phyloP scores from a whole-genome alignment of 2,888 invertebrate genomes.

The Hyles lineata region DNA sequence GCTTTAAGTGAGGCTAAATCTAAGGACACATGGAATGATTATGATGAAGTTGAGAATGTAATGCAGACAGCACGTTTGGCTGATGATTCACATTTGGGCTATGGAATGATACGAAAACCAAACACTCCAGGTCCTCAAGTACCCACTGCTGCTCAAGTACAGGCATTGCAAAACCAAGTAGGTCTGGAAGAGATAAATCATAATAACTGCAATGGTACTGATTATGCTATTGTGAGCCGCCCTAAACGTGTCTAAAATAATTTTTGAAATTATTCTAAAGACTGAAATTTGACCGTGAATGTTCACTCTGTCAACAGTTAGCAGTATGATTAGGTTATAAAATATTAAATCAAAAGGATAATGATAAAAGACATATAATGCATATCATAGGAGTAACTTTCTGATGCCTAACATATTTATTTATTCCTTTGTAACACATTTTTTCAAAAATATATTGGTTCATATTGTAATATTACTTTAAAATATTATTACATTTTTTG shows the following conservation, averaged over 20 bases:
- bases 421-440: not conserved
- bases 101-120: constrained; percentile 90
- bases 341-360: constrained; percentile 20
- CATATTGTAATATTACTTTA: no score
- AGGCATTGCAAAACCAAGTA: constrained; percentile 75
- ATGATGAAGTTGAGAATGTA: constrained; percentile 89
- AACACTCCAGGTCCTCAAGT: constrained; percentile 83
- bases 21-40: constrained; percentile 88
- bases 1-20: constrained; percentile 72
- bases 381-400: not conserved
- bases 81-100: constrained; percentile 92
- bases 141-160: constrained; percentile 79
- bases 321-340: constrained; percentile 33
- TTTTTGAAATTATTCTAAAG: constrained; percentile 54
- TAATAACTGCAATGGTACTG: constrained; percentile 89
- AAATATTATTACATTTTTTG: no score
- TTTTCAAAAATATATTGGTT: no score
- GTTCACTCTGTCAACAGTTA: constrained; percentile 50
- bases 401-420: not conserved
- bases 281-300: constrained; percentile 67
- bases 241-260: constrained; percentile 90
- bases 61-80: constrained; percentile 89
- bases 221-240: constrained; percentile 93
- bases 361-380: not conserved
- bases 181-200: constrained; percentile 85